Conservation (phyloP, 2,888 invertebrate species). For the Mesoligia furuncula region DNA sequence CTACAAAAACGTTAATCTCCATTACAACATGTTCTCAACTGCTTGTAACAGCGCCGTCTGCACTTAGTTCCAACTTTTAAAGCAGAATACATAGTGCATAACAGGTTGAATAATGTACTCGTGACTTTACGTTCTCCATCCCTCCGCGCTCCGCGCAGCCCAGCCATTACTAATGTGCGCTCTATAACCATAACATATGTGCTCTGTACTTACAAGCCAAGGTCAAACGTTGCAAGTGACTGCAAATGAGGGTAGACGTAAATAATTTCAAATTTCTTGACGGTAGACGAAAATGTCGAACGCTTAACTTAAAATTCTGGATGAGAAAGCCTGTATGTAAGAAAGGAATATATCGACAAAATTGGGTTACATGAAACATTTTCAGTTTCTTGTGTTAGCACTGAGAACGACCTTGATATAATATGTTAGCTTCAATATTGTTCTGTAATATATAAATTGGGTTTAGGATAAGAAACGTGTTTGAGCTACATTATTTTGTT, state of each 20-base stretch:
- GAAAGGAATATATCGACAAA: constrained; percentile 19
- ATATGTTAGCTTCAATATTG: constrained; percentile 34
- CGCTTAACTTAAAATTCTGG: constrained; percentile 28
- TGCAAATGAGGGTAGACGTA: constrained; percentile 27
- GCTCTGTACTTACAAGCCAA: constrained; percentile 33
- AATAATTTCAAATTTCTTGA: constrained; percentile 2
- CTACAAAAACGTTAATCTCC: constrained; percentile 22
- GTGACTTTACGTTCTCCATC: constrained; percentile 7
- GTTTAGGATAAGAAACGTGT: constrained; percentile 8
- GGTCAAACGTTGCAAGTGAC: constrained; percentile 35
- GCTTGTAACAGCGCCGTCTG: constrained; percentile 24
- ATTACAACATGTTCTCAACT: constrained; percentile 14
- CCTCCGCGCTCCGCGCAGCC: constrained; percentile 39
- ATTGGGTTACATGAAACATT: constrained; percentile 38
- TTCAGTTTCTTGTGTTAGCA: constrained; percentile 30
- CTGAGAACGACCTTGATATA: constrained; percentile 29
- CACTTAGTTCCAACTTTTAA: constrained; percentile 47
- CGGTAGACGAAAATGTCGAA: constrained; percentile 16
- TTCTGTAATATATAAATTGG: constrained; percentile 40
- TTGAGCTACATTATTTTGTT: not conserved
- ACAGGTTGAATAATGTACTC: constrained; percentile 49
- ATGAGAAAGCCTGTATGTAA: not conserved
- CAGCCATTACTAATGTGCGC: constrained; percentile 56
- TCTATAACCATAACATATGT: constrained; percentile 24
- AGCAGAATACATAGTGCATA: constrained; percentile 36